These are phyloP conservation scores for Elmis aenea DNA, from an alignment of 2,888 invertebrate species.

Conservation along the genomic window DNA sequence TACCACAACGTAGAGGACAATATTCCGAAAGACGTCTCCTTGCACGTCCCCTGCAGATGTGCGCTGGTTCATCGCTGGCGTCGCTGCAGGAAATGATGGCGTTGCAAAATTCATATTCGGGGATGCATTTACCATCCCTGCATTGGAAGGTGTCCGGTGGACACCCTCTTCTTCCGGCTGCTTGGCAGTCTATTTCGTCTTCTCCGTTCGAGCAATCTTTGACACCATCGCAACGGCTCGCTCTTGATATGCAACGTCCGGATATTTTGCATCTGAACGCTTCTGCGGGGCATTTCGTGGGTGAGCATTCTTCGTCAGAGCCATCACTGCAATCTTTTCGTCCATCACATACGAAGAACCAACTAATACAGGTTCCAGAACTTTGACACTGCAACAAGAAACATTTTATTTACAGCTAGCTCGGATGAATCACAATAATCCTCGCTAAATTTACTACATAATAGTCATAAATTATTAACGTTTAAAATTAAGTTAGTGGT, in stretches of 20 bases:
- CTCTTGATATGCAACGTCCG: slow-evolving; percentile 69
- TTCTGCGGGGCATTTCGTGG: slow-evolving; percentile 62
- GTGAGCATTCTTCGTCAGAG: slow-evolving; percentile 76
- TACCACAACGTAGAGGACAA: slow-evolving; percentile 81
- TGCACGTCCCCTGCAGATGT: slow-evolving; percentile 62
- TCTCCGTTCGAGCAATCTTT: slow-evolving; percentile 73
- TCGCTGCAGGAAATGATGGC: slow-evolving; percentile 80
- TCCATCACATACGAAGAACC: slow-evolving; percentile 90
- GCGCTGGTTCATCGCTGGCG: slow-evolving; percentile 84
- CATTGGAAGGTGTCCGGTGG: slow-evolving; percentile 81
- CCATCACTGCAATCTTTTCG: slow-evolving; percentile 80
- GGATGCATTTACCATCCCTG: slow-evolving; percentile 79
- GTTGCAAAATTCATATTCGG: slow-evolving; percentile 89
- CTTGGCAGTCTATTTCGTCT: slow-evolving; percentile 63
- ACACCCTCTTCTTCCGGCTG: slow-evolving; percentile 51
- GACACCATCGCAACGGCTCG: slow-evolving; percentile 75
- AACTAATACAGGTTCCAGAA: slow-evolving; percentile 81
- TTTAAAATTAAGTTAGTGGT: no score
- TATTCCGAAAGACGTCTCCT: slow-evolving; percentile 51
- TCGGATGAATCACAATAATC: no score
- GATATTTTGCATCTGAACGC: slow-evolving; percentile 68
- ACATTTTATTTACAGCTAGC: no score
- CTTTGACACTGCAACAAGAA: slow-evolving; percentile 66
- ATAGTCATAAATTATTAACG: no score
- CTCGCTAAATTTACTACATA: no score